Base-by-base conservation (phyloP, 2,797 vertebrate genomes). In the Petrocephalus sullivani region DNA sequence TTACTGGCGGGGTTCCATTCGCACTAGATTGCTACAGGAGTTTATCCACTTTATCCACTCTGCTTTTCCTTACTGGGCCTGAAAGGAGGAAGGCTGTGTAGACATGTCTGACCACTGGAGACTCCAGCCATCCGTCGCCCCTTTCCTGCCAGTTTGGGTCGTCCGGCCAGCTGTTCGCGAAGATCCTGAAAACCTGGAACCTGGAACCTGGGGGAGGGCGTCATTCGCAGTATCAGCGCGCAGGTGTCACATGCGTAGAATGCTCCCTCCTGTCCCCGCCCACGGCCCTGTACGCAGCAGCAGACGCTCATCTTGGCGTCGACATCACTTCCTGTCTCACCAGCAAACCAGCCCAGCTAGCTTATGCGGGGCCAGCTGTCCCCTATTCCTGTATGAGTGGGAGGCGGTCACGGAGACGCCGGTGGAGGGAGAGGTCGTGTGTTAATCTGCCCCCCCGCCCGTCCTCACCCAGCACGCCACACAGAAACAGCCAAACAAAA, bases 21-120 rank as follows among this genome's bases (percentile, higher is more conserved):
- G 97, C 98, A 97, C 96, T 98, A 97, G 97, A 97, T 97, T 97
- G 96, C 96, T 96, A 96, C 96, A 96, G 96, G 96, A 96, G 96
- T 95, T 96, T 95, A 91, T 94, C 96, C 95, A 91, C 92, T 86
- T 88, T 53, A 19, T 71, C 58, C 75, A 46, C 61, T 78, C 64
- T 58, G 33, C 14, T 56, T 85, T 85, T 85, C 84, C 33, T 89
- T 85, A 89, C 81, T 78, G 46, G 53, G 89, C 64, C 54, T 82
- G 16, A 81, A 85, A 86, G 88, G 21, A 21, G 46, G 37, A 82
- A 61, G 51, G 23, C 54, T 28, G n/a, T 19, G 94, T 93, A 75
- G 60, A 57, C 16, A 19, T 86, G 46, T 85, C 28, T 53, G 23
- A 91, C 94, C 95, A 53, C 87, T 6, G 12, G 23, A 86, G 56